Conservation (phyloP, 2,113 vertebrate species). For the Vulpes lagopus region DNA sequence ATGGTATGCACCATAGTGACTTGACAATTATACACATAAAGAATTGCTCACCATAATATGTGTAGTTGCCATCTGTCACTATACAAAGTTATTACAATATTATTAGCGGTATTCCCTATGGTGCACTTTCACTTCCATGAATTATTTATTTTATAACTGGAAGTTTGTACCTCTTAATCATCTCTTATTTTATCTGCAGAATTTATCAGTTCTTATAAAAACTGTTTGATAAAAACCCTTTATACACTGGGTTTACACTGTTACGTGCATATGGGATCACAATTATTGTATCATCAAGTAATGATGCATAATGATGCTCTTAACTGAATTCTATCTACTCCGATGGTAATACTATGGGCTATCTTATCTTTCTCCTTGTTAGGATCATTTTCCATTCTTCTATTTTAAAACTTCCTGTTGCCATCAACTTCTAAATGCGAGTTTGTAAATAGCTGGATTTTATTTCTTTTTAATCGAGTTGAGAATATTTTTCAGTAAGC, state of each 20-base stretch:
- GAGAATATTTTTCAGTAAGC: neutral
- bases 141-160: neutral
- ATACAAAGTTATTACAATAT: neutral
- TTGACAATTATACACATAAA: neutral
- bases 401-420: neutral
- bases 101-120: neutral
- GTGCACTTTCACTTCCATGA: neutral
- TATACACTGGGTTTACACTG: neutral
- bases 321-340: neutral
- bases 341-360: neutral
- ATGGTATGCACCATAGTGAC: neutral
- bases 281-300: neutral
- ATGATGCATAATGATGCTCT: neutral
- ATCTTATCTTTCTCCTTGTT: neutral
- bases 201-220: conserved; percentile 12
- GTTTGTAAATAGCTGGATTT: neutral
- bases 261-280: neutral
- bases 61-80: neutral
- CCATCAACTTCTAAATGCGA: neutral
- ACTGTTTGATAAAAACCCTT: neutral
- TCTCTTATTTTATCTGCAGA: neutral
- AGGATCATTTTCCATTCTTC: neutral
- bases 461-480: neutral
- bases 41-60: neutral
- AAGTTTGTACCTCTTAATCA: neutral